Evolutionary conservation across 2,888 invertebrate species (phyloP).

Genomic region (Lochmaea capreae): DNA sequence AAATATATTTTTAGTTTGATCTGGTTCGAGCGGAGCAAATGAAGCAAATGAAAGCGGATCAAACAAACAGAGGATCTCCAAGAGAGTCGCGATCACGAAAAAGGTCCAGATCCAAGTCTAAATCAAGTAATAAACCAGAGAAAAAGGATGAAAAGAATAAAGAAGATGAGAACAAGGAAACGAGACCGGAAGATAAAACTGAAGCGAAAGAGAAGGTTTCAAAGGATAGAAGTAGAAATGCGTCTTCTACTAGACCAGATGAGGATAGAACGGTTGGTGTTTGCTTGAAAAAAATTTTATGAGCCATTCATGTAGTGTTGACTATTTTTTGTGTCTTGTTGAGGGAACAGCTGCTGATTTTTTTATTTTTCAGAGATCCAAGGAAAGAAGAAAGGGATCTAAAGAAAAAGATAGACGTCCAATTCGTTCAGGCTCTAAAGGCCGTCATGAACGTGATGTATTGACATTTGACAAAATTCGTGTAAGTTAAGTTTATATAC

Average conservation of each 20-base stretch:
- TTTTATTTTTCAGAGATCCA: slow-evolving; percentile 33
- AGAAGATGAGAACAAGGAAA: slow-evolving; percentile 32
- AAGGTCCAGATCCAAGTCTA: slow-evolving; percentile 26
- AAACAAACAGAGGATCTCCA: slow-evolving; percentile 24
- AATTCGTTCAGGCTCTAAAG: slow-evolving; percentile 42
- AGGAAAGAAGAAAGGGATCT: slow-evolving; percentile 37
- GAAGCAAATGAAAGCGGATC: slow-evolving; percentile 54
- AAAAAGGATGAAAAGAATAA: slow-evolving; percentile 33
- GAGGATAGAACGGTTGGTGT: slow-evolving; percentile 7
- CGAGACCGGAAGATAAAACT: slow-evolving; percentile 41
- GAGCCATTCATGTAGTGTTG: slow-evolving; percentile 19
- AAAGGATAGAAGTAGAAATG: slow-evolving; percentile 37
- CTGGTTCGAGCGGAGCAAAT: slow-evolving; percentile 62
- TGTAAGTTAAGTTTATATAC: slow-evolving; percentile 63
- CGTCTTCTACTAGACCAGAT: slow-evolving; percentile 9
- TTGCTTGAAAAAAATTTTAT: not conserved
- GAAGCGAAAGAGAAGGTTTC: slow-evolving; percentile 46
- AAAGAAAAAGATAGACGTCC: slow-evolving; percentile 44
- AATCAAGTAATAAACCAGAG: slow-evolving; percentile 35
- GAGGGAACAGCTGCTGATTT: not conserved
- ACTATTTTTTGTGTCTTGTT: slow-evolving; percentile 2
- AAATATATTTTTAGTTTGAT: slow-evolving; percentile 51
- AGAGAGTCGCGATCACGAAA: slow-evolving; percentile 24
- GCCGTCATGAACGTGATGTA: slow-evolving; percentile 67
- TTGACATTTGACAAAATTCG: slow-evolving; percentile 85